Evolutionary conservation across 2,797 vertebrate genomes (phyloP).

Genomic region (Natrix natrix): DNA sequence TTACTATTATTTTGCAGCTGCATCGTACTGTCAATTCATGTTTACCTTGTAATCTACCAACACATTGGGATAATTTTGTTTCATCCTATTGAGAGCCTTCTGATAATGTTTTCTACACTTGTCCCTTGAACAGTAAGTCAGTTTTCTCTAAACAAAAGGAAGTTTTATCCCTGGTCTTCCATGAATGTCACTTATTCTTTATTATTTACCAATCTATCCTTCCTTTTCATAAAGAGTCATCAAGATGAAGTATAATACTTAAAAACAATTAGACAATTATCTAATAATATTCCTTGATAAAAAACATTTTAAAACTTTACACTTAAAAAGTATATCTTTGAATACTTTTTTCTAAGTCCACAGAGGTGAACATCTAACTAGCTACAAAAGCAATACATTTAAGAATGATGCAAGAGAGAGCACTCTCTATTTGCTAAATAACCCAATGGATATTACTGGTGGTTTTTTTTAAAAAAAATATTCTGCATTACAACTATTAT

Average conservation of each 20-base stretch:
- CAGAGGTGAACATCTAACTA: neutral
- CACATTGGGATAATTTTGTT: neutral
- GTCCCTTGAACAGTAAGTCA: neutral
- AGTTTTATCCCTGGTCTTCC: neutral
- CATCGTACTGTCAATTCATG: too few species aligned
- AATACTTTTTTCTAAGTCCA: neutral
- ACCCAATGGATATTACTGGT: neutral
- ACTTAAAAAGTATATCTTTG: neutral
- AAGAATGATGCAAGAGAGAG: neutral
- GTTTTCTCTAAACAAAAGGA: neutral
- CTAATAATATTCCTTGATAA: neutral
- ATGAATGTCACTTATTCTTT: neutral
- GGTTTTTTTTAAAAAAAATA: neutral
- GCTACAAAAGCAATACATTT: neutral
- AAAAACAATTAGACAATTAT: neutral
- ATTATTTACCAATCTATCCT: neutral
- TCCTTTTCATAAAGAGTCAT: neutral
- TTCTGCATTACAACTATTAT: too few species aligned
- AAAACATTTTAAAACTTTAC: neutral
- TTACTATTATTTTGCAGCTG: too few species aligned
- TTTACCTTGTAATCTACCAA: neutral
- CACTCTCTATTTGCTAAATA: neutral
- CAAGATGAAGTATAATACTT: neutral
- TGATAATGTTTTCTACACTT: neutral
- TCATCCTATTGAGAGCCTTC: neutral